Evolutionary conservation across 2,888 invertebrate genomes (phyloP).

Genomic region (Napeogenes sylphis): DNA sequence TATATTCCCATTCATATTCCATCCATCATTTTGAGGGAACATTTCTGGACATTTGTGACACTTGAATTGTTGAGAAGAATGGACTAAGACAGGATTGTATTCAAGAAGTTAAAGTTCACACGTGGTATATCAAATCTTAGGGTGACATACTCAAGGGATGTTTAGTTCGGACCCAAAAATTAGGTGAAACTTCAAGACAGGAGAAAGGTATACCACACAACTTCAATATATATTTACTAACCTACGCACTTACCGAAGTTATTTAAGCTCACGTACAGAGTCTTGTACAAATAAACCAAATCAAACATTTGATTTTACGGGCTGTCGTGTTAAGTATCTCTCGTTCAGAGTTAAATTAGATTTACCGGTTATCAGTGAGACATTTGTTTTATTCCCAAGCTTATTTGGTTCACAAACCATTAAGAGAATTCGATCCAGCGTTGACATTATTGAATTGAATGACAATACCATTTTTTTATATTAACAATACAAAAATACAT

Average conservation of each 20-base stretch:
- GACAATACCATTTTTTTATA: background rate
- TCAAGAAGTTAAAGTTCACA: conserved; percentile 64
- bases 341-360: too few species aligned
- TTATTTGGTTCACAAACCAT: too few species aligned
- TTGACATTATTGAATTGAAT: background rate
- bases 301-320: conserved; percentile 55
- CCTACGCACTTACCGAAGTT: conserved; percentile 28
- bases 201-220: background rate
- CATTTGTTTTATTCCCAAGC: too few species aligned
- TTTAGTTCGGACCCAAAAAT: too few species aligned
- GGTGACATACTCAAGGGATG: conserved; percentile 15
- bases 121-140: conserved; percentile 45
- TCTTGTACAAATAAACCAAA: conserved; percentile 46
- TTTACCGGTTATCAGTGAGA: too few species aligned
- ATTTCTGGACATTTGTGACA: conserved; percentile 66
- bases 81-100: conserved; percentile 44
- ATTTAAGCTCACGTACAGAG: conserved; percentile 34
- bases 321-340: conserved; percentile 39
- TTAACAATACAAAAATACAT: conserved; percentile 43
- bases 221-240: conserved; percentile 10
- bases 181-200: background rate
- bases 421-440: too few species aligned
- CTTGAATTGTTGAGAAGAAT: conserved; percentile 65
- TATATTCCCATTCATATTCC: conserved; percentile 60
- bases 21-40: conserved; percentile 61